A percentile compares a stretch with the other conserved stretches of the same genome.
Evolutionary conservation across 2,888 invertebrate genomes (phyloP).

Genomic region (Drosophila niveifrons): DNA sequence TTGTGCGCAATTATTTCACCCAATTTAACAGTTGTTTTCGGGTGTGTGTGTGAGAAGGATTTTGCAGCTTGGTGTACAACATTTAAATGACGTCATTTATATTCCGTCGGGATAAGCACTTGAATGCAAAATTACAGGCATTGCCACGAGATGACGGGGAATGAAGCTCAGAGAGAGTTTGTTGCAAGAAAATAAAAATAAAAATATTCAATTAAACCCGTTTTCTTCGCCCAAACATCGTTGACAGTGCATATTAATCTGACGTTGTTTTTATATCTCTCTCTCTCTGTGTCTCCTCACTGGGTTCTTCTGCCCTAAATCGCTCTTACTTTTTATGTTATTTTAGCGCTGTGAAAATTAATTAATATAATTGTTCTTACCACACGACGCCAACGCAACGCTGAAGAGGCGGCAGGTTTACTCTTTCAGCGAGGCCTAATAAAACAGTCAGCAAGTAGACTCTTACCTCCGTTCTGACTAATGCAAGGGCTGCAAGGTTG

Average conservation of each 20-base stretch:
- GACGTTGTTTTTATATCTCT: slow-evolving; percentile 52
- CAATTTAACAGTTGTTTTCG: slow-evolving; percentile 74
- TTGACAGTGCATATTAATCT: slow-evolving; percentile 78
- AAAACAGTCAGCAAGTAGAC: slow-evolving; percentile 33
- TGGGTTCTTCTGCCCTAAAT: not conserved
- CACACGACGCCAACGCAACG: slow-evolving; percentile 37
- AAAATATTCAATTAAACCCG: slow-evolving; percentile 80
- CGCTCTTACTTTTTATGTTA: slow-evolving; percentile 6
- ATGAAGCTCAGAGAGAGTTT: not conserved
- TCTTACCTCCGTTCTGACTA: slow-evolving; percentile 16
- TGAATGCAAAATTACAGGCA: slow-evolving; percentile 73
- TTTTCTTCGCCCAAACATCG: slow-evolving; percentile 61
- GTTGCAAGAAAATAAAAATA: slow-evolving; percentile 64
- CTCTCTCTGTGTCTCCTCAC: not conserved
- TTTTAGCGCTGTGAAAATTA: slow-evolving; percentile 62
- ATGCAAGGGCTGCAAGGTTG: not conserved
- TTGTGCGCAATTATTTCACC: slow-evolving; percentile 78
- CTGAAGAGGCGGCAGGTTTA: slow-evolving; percentile 9
- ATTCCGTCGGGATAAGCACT: slow-evolving; percentile 78
- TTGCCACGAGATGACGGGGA: slow-evolving; percentile 6
- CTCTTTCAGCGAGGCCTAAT: slow-evolving; percentile 43
- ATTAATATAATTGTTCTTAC: slow-evolving; percentile 77
- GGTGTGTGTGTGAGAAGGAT: slow-evolving; percentile 30
- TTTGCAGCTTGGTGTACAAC: slow-evolving; percentile 57
- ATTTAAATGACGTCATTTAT: slow-evolving; percentile 79